Percentiles rank a stretch among this genome's conserved stretches.
phyloP scores from a whole-genome alignment of 2,888 invertebrate species.

The Electrophaes corylata region DNA sequence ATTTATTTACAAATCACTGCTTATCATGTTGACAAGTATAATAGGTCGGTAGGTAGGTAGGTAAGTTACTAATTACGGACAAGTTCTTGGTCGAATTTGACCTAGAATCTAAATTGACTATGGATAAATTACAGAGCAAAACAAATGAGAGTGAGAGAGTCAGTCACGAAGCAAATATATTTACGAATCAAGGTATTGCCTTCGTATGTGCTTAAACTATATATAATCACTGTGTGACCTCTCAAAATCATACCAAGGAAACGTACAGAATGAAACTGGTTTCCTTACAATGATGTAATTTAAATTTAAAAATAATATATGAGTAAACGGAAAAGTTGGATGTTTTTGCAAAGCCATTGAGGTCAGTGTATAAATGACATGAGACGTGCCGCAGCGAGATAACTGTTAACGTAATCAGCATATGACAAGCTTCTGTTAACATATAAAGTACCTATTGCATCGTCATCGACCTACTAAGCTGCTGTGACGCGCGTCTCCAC shows the following conservation, averaged over 20 bases:
- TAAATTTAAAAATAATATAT: conserved; percentile 2
- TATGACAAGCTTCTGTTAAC: conserved; percentile 39
- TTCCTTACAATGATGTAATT: conserved; percentile 19
- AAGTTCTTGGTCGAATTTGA: conserved; percentile 7
- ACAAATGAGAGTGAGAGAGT: no score
- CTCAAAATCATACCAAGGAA: conserved; percentile 25
- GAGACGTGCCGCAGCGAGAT: conserved; percentile 11
- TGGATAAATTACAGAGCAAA: conserved; percentile 5
- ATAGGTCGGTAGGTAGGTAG: no score
- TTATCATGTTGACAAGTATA: no score
- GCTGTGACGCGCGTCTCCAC: conserved; percentile 36
- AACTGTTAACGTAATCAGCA: conserved; percentile 14
- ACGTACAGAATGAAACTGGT: conserved; percentile 18
- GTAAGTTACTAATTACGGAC: no score
- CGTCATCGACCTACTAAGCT: conserved; percentile 43
- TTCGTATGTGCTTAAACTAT: conserved; percentile 17
- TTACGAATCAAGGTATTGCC: conserved; percentile 21
- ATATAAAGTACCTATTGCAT: conserved; percentile 37
- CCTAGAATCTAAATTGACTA: conserved; percentile 12
- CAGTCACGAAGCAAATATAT: conserved; percentile 17
- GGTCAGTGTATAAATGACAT: conserved; percentile 21
- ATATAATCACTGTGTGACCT: conserved; percentile 22
- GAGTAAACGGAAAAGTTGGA: conserved; percentile 14
- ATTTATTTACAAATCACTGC: no score
- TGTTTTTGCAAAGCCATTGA: conserved; percentile 19